These are phyloP conservation scores for Microhierax caerulescens DNA, from an alignment of 2,797 vertebrate species.

Conservation along the genomic window DNA sequence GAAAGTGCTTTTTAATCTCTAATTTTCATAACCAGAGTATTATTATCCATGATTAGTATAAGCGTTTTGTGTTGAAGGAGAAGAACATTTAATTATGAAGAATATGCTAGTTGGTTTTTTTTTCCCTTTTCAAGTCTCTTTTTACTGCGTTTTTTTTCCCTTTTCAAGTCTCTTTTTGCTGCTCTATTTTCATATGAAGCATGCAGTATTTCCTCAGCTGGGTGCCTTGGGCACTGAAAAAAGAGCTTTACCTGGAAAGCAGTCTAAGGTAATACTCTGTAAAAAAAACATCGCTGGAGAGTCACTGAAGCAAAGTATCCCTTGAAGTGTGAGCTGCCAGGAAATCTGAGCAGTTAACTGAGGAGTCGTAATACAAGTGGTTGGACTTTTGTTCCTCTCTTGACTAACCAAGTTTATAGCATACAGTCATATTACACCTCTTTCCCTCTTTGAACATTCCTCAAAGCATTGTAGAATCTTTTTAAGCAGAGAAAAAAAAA, in stretches of 20 bases:
- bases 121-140: background rate
- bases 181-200: background rate
- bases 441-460: background rate
- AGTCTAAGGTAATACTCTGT: background rate
- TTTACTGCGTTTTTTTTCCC: background rate
- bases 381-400: background rate
- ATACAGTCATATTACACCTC: background rate
- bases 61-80: background rate
- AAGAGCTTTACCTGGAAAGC: background rate
- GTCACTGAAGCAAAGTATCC: background rate
- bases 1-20: background rate
- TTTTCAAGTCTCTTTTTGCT: background rate
- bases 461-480: background rate
- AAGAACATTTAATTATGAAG: background rate
- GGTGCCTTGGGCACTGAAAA: background rate
- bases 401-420: background rate
- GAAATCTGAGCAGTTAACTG: background rate
- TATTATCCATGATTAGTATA: background rate
- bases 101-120: background rate
- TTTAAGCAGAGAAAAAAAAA: background rate
- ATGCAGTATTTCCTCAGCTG: background rate
- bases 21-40: background rate
- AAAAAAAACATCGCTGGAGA: background rate
- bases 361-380: background rate
- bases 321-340: background rate